Evolutionary conservation across 2,797 vertebrate genomes (phyloP), one percentile per base, ranked within the genome.

Genomic region (Fistularia commersonii): DNA sequence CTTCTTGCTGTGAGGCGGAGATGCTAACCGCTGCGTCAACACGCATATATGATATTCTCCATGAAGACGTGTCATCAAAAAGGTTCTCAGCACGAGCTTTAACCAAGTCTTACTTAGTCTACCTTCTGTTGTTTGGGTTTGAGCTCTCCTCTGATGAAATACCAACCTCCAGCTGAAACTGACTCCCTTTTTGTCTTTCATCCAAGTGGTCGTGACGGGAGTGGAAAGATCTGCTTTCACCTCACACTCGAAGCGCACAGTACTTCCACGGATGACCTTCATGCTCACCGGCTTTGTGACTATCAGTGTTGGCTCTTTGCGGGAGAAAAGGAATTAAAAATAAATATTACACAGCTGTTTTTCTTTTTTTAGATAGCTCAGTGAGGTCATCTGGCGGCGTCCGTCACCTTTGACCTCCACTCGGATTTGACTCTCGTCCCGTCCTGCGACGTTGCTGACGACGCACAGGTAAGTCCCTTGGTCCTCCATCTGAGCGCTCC

Each of bases 321-420:
- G 35, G 11, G 52, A 60, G 2, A 57, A 63, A 1, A 3, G 7
- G 41, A 15, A 11, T 41, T 10, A 8, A 11, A 41, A 1, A 6
- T 12, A 2, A 12, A 45, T n/a, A 32, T 57, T 10, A 39, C 13
- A 14, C 3, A 38, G 13, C 35, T 3, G 34, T 6, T 36, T 36
- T 36, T 36, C 6, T 36, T 36, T 36, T 36, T 10, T 10, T 10
- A 6, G 6, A 36, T 2, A 36, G 35, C 7, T 2, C 1, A 2
- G 7, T 36, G 9, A 36, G 2, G 6, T 36, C 35, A 36, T 36
- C 7, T 6, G 9, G 15, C 9, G 14, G 8, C 1, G 8, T 32
- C 14, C 11, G 74, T 87, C 70, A 98, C 97, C 97, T 97, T 99
- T 99, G 78, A 99, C 94, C 76, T 98, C 96, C 66, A 99, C 76